phyloP scores from a whole-genome alignment of 2,888 invertebrate genomes.

The Harpalus rufipes region DNA sequence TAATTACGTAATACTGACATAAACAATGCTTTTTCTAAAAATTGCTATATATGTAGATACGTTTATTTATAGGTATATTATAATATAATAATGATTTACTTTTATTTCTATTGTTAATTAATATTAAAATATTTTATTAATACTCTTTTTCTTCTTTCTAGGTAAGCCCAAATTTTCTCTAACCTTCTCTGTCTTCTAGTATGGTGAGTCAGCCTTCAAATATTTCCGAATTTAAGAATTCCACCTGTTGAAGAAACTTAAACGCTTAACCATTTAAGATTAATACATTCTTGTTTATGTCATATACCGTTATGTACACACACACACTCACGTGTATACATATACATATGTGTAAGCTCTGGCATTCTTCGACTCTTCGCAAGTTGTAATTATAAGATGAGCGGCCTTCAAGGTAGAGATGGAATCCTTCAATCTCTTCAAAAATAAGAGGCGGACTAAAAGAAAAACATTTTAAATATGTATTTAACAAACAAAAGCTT shows the following conservation, averaged over 20 bases:
- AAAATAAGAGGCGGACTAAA: background rate
- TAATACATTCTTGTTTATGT: conserved; percentile 27
- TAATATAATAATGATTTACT: too few relatives aligned
- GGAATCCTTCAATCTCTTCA: background rate
- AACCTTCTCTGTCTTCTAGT: background rate
- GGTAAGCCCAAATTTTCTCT: background rate
- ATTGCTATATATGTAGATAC: too few relatives aligned
- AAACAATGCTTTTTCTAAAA: too few relatives aligned
- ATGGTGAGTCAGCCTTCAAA: background rate
- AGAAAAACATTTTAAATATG: too few relatives aligned
- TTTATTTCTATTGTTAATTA: too few relatives aligned
- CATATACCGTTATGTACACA: conserved; percentile 21
- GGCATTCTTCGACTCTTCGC: conserved; percentile 21
- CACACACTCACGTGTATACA: conserved; percentile 4
- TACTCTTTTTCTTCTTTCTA: background rate
- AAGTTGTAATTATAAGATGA: conserved; percentile 11
- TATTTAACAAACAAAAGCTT: too few relatives aligned
- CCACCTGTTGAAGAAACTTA: background rate
- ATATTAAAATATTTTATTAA: too few relatives aligned
- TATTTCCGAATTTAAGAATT: background rate
- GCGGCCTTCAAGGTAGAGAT: background rate
- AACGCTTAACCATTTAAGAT: conserved; percentile 15
- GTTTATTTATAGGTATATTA: too few relatives aligned
- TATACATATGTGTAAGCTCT: background rate
- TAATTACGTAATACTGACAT: too few relatives aligned